Evolutionary conservation across 2,113 vertebrate species (phyloP), one percentile per base, ranked within the genome.

Genomic region (Pterocles gutturalis): DNA sequence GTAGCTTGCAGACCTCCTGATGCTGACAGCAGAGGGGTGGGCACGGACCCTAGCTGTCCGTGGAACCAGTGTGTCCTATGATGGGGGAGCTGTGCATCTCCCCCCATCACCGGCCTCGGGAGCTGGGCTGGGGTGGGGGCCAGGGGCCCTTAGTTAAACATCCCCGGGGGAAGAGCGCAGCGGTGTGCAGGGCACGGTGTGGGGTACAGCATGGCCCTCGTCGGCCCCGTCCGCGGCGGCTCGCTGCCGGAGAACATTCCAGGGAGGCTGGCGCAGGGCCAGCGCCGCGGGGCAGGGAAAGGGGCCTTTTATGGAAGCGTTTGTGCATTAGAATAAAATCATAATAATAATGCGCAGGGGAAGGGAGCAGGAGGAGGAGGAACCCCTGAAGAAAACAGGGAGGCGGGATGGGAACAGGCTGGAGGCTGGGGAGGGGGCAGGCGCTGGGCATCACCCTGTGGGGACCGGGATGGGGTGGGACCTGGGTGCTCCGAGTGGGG

Each of bases 271-370:
- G 96, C 96, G 90, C 0, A 2, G 84, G 94, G 96, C 97, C 97
- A 98, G 96, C 66, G 11, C 96, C 57, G 93, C 93, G 75, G 97
- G 97, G 96, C 91, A 97, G 97, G 96, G 96, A 97, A 97, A 93
- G 95, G 97, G 97, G 93, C 97, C 97, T 98, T 98, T 98, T 98
- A 98, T 98, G 97, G 97, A 97, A 97, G 89, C 76, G 81, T 97
- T 98, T 97, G 89, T 97, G 95, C 89, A 94, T 97, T 97, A 97
- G 90, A 96, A 94, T 96, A 97, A 97, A 97, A 96, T 96, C 89
- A 96, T 96, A 92, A 96, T 97, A 97, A 97, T 97, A 97, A 96
- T 78, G 77, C 7, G 17, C 87, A 81, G 82, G 94, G 89, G 57
- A 93, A 93, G 87, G 96, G 91, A 96, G 78, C 12, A 1, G 90